A percentile compares a stretch with the other conserved stretches of the same genome.
These are phyloP conservation scores for Rhincodon typus DNA, from an alignment of 2,797 vertebrate genomes.

Conservation along the genomic window DNA sequence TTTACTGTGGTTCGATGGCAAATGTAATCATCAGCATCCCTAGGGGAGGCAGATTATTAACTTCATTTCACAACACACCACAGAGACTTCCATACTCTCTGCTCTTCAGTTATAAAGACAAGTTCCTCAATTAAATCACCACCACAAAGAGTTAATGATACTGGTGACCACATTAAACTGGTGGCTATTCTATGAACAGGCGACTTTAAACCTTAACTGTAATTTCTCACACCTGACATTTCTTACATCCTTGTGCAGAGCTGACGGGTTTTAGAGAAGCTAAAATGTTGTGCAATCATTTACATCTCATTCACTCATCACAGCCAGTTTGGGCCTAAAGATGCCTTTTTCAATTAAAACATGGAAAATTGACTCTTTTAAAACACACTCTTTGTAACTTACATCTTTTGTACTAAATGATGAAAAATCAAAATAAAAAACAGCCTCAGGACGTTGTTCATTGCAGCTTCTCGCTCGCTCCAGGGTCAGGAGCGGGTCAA, in stretches of 20 bases:
- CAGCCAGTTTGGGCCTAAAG: neutral
- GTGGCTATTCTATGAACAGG: neutral
- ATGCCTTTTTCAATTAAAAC: conserved; percentile 10
- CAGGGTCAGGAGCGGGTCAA: neutral
- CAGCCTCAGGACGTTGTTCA: neutral
- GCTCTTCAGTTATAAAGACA: neutral
- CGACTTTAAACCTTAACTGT: neutral
- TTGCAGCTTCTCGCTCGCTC: neutral
- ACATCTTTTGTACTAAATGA: no score
- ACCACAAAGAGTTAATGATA: neutral
- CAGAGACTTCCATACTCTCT: neutral
- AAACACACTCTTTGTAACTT: no score
- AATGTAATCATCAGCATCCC: neutral
- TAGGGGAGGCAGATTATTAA: neutral
- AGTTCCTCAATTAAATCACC: neutral
- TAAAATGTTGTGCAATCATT: neutral
- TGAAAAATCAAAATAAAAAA: neutral
- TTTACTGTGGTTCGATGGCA: neutral
- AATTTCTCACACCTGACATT: neutral
- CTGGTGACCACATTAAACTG: neutral
- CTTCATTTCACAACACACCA: neutral
- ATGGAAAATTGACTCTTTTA: neutral
- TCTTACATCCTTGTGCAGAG: neutral
- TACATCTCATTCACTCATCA: neutral
- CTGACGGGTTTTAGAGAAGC: neutral